These are phyloP conservation scores for Piezodorus guildinii DNA, from an alignment of 1,140 invertebrate genomes.

Conservation along the genomic window DNA sequence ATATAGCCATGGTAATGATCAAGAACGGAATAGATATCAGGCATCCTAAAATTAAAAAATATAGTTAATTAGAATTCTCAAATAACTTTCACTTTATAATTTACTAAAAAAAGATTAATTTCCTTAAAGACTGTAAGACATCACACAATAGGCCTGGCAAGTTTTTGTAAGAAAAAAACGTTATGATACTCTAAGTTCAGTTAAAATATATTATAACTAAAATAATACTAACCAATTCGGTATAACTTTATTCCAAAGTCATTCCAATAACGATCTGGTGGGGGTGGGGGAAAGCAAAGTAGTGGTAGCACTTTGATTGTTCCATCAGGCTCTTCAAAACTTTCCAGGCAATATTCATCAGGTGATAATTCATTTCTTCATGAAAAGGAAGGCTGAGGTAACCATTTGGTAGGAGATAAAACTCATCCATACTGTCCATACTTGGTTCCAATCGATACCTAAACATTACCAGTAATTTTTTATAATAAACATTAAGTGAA, in stretches of 20 bases:
- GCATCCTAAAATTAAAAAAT: neutral
- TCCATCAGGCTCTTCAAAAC: neutral
- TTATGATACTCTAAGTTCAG: too few species aligned
- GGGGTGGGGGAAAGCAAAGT: neutral
- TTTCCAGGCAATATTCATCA: neutral
- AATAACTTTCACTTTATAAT: too few species aligned
- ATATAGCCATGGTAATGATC: neutral
- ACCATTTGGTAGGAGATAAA: neutral
- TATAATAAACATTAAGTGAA: neutral
- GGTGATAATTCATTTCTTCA: neutral
- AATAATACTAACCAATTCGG: neutral
- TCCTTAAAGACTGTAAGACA: too few species aligned
- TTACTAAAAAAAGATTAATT: too few species aligned
- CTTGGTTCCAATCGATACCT: neutral
- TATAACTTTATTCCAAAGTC: neutral
- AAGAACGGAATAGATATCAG: neutral
- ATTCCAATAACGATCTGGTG: neutral
- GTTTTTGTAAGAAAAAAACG: too few species aligned
- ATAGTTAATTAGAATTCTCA: too few species aligned
- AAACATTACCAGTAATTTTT: neutral
- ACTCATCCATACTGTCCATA: conserved; percentile 1
- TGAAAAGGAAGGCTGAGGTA: neutral
- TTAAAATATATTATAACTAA: neutral
- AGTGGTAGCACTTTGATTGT: neutral
- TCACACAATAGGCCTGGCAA: too few species aligned